Conservation (phyloP, 2,888 invertebrate species). For the Patella caerulea region DNA sequence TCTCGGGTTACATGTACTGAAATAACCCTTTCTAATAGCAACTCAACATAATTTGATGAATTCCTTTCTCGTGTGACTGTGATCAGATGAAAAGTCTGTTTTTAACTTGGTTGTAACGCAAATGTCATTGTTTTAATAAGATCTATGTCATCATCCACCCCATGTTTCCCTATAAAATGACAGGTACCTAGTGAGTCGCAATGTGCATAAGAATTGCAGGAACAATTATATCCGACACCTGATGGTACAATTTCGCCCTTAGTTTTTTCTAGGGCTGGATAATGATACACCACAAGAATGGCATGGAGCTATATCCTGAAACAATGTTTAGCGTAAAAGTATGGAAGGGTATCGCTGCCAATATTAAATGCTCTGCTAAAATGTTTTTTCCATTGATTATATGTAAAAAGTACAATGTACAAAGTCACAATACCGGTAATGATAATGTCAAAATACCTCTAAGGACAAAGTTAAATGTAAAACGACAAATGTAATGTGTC, state of each 20-base stretch:
- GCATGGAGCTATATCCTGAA: background rate
- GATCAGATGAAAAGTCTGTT: background rate
- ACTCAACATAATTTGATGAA: constrained; percentile 10
- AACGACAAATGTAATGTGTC: no score
- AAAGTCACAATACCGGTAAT: no score
- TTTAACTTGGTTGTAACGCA: background rate
- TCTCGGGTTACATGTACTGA: background rate
- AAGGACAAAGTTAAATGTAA: no score
- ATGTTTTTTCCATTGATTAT: no score
- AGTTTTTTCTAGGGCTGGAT: background rate
- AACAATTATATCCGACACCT: background rate
- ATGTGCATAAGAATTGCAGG: background rate
- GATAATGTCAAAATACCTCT: no score
- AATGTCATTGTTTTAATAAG: background rate
- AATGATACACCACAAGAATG: background rate
- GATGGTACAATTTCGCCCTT: background rate
- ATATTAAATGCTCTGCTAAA: no score
- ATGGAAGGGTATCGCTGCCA: no score
- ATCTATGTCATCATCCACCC: background rate
- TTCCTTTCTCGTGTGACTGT: constrained; percentile 15
- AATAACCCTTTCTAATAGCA: background rate
- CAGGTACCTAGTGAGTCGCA: background rate
- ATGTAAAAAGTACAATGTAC: no score
- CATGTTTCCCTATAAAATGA: background rate
- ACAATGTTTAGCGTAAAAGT: no score